Evolutionary conservation across 2,113 vertebrate species (phyloP), one percentile per base, ranked within the genome.

Genomic region (Meles meles): DNA sequence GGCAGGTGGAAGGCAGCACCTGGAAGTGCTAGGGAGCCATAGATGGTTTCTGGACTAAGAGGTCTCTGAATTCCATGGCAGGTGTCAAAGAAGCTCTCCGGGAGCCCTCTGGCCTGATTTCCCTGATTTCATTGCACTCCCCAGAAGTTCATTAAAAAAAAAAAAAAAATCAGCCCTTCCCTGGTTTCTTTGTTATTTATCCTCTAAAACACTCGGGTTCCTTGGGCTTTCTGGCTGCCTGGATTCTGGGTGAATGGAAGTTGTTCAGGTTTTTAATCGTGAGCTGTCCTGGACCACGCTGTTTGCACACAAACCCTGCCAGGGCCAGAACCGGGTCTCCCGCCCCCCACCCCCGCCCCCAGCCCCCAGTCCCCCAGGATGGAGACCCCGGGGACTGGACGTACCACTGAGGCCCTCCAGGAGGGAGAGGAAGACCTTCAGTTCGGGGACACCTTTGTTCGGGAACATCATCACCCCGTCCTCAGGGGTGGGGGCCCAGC

Each of bases 11-110:
- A 4, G 39, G 57, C 9, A 0, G 7, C 14, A 2, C 20, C 31
- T 11, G 1, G 3, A 13, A 83, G 49, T 4, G 3, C 13, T 0
- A 0, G 13, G 69, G 59, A 13, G 37, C 74, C 29, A 1, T 3
- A 7, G 52, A 4, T 15, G 4, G 55, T 31, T 47, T 12, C 4
- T 25, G 34, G 55, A 17, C 25, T 29, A 37, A 57, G 42, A 0
- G 2, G 27, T 42, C 39, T 52, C 47, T 3, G 71, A 61, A 6
- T 23, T 11, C 0, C 0, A 0, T 87, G 3, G 17, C 5, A 0
- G 67, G 3, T 39, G 55, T 42, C 44, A 20, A 8, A 2, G 39
- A 27, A 27, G 69, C 34, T 5, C 0, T 17, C 25, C 1, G 7
- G 0, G 29, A 21, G 29, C 13, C 34, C 1, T 23, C 47, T 31